These are phyloP conservation scores for Arctocebus calabarensis DNA, from an alignment of 2,797 vertebrate species.

Conservation along the genomic window DNA sequence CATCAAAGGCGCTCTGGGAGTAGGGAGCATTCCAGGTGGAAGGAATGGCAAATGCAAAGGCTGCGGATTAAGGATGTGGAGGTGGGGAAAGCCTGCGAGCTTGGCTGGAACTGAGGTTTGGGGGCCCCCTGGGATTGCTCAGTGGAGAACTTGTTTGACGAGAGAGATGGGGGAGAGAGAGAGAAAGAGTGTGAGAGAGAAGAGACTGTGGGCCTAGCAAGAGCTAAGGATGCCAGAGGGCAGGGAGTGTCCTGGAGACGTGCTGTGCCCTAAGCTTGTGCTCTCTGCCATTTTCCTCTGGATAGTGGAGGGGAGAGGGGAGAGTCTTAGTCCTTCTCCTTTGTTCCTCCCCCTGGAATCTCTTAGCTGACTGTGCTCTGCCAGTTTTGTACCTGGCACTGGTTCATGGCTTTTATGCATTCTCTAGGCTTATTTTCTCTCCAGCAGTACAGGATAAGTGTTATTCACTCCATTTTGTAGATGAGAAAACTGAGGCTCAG, in stretches of 20 bases:
- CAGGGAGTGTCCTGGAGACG: neutral
- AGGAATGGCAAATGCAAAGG: conserved; percentile 79
- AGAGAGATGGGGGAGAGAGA: neutral
- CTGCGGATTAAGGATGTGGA: conserved; percentile 82
- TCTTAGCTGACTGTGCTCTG: neutral
- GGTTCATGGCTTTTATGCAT: neutral
- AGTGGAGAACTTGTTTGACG: conserved; percentile 80
- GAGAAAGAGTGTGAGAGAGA: neutral
- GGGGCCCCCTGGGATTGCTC: conserved; percentile 81
- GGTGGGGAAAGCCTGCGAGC: conserved; percentile 80
- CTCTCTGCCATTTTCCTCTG: neutral
- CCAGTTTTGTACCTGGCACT: neutral
- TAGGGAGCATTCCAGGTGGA: conserved; percentile 83
- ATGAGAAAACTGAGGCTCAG: conserved; percentile 67
- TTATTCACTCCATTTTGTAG: conserved; percentile 46
- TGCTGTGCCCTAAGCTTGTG: conserved; percentile 14
- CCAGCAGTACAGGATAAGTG: neutral
- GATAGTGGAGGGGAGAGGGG: neutral
- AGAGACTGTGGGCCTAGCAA: neutral
- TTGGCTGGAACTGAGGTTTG: conserved; percentile 80
- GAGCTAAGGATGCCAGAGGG: conserved; percentile 29
- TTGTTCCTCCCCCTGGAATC: neutral
- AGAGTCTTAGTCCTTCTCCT: conserved; percentile 6
- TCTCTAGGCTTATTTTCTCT: conserved; percentile 5
- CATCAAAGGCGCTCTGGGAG: conserved; percentile 77